phyloP scores from a whole-genome alignment of 1,140 invertebrate species.

The Drosophila ambigua region DNA sequence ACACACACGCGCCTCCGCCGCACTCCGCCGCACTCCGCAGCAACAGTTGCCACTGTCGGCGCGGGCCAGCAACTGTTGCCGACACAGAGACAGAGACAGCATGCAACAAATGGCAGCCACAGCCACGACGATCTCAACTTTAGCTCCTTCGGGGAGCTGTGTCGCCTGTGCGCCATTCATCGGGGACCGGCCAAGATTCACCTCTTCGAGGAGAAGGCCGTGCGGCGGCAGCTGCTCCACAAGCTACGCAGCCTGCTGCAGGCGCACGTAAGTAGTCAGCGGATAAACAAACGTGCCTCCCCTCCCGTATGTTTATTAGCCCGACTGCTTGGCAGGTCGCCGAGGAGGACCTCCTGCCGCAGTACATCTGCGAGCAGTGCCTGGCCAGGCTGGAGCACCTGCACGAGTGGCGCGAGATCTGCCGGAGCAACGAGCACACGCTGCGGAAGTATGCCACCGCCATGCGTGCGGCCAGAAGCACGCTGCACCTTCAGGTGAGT shows the following conservation, averaged over 20 bases:
- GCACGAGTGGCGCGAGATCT: constrained; percentile 88
- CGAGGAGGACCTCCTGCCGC: constrained; percentile 89
- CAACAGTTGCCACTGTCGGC: constrained; percentile 20
- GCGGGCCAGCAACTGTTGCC: constrained; percentile 20
- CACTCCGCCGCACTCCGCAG: constrained; percentile 13
- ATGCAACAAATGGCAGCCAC: constrained; percentile 44
- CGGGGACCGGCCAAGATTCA: constrained; percentile 86
- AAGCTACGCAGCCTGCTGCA: constrained; percentile 88
- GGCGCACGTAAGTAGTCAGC: constrained; percentile 77
- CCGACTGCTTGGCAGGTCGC: constrained; percentile 85
- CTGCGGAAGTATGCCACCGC: constrained; percentile 88
- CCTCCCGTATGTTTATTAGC: constrained; percentile 9
- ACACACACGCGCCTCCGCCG: constrained; percentile 17
- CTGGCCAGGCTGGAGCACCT: constrained; percentile 87
- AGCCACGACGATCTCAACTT: constrained; percentile 87
- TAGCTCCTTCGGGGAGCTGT: constrained; percentile 87
- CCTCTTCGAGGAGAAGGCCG: constrained; percentile 89
- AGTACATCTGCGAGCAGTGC: constrained; percentile 89
- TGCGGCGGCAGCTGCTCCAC: constrained; percentile 88
- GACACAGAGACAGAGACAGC: not conserved
- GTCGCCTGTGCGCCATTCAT: constrained; percentile 88
- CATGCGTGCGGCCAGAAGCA: constrained; percentile 86
- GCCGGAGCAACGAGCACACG: constrained; percentile 87
- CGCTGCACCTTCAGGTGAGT: too few relatives aligned
- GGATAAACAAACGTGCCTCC: not conserved